These are phyloP conservation scores for Brachyptera risi DNA, from an alignment of 2,888 invertebrate genomes.

Conservation along the genomic window DNA sequence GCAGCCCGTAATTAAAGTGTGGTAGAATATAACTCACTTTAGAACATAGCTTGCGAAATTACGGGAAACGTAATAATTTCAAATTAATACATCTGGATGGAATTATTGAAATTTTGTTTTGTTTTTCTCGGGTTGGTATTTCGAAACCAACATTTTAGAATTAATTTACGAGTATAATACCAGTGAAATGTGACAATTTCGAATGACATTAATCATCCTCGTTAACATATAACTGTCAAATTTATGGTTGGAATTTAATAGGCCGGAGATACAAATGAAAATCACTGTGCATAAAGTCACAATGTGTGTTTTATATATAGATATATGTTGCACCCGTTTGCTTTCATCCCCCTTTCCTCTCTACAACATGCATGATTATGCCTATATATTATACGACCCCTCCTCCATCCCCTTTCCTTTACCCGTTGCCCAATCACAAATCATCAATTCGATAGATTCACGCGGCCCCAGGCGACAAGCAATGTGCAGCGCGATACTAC, in stretches of 20 bases:
- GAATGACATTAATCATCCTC: conserved; percentile 3
- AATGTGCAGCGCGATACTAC: conserved; percentile 1
- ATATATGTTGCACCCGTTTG: no score
- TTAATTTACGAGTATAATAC: conserved; percentile 11
- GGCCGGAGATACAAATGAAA: conserved; percentile 17
- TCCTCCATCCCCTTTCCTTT: no score
- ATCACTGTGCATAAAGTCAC: neutral
- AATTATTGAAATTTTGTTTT: neutral
- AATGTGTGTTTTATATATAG: neutral
- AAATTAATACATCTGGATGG: conserved; percentile 4
- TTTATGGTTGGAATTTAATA: conserved; percentile 16
- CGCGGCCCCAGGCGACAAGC: neutral
- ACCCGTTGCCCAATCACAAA: neutral
- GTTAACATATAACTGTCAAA: conserved; percentile 7
- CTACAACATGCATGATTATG: neutral
- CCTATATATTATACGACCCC: neutral
- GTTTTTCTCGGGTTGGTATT: neutral
- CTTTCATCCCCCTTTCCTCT: neutral
- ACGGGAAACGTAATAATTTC: neutral
- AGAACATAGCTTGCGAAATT: no score
- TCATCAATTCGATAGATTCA: conserved; percentile 2
- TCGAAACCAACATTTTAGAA: neutral
- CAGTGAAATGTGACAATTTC: conserved; percentile 16
- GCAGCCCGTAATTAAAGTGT: no score
- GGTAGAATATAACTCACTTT: no score